Conservation (phyloP, 2,113 vertebrate species). For the Seriola quinqueradiata region DNA sequence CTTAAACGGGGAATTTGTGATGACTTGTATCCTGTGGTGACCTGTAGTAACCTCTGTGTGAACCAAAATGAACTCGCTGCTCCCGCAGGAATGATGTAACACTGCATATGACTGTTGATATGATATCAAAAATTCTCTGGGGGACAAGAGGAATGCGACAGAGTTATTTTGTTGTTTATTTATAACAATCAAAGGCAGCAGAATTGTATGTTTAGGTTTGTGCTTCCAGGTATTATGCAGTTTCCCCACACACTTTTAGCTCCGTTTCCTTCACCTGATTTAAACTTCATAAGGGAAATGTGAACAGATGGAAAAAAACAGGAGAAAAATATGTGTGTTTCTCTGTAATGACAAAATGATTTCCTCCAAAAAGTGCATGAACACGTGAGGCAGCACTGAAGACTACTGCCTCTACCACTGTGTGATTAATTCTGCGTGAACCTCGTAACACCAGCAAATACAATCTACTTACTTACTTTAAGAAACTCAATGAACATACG, state of each 20-base stretch:
- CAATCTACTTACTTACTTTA: too few species aligned
- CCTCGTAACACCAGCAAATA: not conserved
- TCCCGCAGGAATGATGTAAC: constrained; percentile 5
- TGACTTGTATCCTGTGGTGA: constrained; percentile 49
- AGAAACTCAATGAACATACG: not conserved
- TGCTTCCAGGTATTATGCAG: not conserved
- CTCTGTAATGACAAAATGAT: not conserved
- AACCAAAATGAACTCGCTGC: constrained; percentile 42
- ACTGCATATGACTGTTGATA: not conserved
- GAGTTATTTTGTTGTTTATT: not conserved
- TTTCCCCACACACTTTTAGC: not conserved
- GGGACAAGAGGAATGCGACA: not conserved
- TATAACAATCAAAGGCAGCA: not conserved
- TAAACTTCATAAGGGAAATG: not conserved
- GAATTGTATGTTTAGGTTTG: not conserved
- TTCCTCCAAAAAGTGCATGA: not conserved
- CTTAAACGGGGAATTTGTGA: constrained; percentile 37
- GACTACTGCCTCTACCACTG: too few species aligned
- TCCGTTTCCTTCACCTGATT: not conserved
- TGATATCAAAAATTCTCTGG: not conserved
- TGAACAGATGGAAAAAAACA: not conserved
- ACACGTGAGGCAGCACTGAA: not conserved
- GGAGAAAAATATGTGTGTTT: not conserved
- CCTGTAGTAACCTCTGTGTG: constrained; percentile 40
- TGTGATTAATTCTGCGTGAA: not conserved